Conservation (phyloP, 1,140 invertebrate genomes). For the Lycorma delicatula region DNA sequence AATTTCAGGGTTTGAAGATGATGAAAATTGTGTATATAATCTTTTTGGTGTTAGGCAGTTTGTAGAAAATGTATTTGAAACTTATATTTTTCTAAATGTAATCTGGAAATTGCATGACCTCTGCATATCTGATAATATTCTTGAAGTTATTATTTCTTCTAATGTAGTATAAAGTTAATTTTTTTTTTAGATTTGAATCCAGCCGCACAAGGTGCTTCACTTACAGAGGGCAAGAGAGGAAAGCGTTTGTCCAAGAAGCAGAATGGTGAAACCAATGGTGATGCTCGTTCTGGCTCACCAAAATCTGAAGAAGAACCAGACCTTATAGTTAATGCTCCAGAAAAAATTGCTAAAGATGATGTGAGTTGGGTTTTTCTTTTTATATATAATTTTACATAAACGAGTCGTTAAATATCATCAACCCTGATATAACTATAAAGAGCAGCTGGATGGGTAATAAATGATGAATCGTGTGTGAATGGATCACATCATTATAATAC, state of each 20-base stretch:
- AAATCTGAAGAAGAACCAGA: conserved; percentile 42
- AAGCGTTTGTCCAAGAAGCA: conserved; percentile 58
- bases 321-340: conserved; percentile 41
- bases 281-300: conserved; percentile 42
- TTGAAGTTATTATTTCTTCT: not conserved
- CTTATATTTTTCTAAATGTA: too few species aligned
- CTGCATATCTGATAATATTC: not conserved
- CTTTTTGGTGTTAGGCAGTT: too few species aligned
- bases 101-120: not conserved
- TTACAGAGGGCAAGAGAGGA: conserved; percentile 70
- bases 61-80: too few species aligned
- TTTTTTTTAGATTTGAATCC: conserved; percentile 50
- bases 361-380: conserved; percentile 4
- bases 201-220: conserved; percentile 66
- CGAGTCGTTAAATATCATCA: too few species aligned
- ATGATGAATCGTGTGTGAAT: too few species aligned
- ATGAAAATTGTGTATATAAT: too few species aligned
- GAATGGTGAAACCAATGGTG: conserved; percentile 42
- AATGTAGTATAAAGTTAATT: conserved; percentile 8
- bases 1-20: too few species aligned
- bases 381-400: not conserved
- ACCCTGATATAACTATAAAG: too few species aligned
- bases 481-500: too few species aligned
- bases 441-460: too few species aligned
- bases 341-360: conserved; percentile 34